These are phyloP conservation scores for Platyrinchus mystaceus DNA, from an alignment of 2,797 vertebrate species.

Conservation along the genomic window DNA sequence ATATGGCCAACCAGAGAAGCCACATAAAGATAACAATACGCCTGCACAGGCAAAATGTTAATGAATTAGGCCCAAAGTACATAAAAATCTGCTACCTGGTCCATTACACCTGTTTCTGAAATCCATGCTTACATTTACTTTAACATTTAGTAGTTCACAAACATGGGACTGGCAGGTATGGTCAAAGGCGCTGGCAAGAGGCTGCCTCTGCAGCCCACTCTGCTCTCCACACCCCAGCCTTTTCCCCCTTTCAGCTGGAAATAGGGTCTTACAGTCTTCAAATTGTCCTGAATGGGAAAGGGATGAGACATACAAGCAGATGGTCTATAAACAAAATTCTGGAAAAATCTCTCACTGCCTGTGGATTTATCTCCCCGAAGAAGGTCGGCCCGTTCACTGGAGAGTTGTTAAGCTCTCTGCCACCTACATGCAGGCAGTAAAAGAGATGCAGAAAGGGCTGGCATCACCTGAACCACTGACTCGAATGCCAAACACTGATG, in stretches of 20 bases:
- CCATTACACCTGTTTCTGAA: not conserved
- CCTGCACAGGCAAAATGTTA: conserved; percentile 36
- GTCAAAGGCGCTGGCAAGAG: not conserved
- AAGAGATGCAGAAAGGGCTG: not conserved
- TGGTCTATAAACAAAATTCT: not conserved
- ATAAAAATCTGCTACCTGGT: conserved; percentile 40
- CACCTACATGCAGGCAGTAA: not conserved
- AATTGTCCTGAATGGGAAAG: not conserved
- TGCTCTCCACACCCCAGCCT: not conserved
- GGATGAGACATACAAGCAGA: not conserved
- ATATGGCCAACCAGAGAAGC: conserved; percentile 29
- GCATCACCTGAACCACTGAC: not conserved
- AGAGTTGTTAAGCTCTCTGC: not conserved
- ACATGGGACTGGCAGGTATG: not conserved
- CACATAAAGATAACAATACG: not conserved
- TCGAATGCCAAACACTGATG: not conserved
- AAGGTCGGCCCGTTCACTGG: not conserved
- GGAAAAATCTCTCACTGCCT: not conserved
- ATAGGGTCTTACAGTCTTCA: not conserved
- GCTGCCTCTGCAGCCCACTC: not conserved
- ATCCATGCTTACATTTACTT: not conserved
- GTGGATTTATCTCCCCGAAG: not conserved
- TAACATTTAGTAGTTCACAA: not conserved
- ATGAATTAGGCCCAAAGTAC: conserved; percentile 19
- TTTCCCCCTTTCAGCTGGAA: not conserved